These are phyloP conservation scores for Stratiolaelaps scimitus DNA, from an alignment of 1,140 invertebrate genomes.

Conservation along the genomic window DNA sequence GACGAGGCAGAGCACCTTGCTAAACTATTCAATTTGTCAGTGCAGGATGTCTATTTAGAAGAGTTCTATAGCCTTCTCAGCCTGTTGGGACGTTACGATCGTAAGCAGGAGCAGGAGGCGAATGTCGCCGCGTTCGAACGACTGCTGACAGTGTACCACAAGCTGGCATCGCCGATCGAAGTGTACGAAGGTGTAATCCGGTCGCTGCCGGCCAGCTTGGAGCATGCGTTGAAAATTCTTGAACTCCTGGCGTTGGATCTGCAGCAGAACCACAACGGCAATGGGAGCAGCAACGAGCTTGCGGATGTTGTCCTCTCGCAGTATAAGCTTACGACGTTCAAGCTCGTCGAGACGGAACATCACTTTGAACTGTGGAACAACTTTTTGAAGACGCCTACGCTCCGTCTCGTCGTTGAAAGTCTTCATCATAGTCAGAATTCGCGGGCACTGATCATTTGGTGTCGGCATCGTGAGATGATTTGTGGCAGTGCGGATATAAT, in stretches of 20 bases:
- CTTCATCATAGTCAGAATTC: neutral
- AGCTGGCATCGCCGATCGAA: neutral
- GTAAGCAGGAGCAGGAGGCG: neutral
- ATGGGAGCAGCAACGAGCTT: conserved; percentile 9
- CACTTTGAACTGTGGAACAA: neutral
- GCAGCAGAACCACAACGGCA: neutral
- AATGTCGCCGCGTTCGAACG: neutral
- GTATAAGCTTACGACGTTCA: conserved; percentile 20
- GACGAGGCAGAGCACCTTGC: conserved; percentile 14
- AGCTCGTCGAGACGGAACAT: neutral
- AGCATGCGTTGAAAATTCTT: conserved; percentile 4
- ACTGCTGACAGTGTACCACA: neutral
- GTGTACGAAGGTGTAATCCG: conserved; percentile 5
- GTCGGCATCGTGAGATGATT: conserved; percentile 16
- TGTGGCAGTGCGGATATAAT: neutral
- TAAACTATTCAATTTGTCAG: neutral
- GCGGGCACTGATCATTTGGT: neutral
- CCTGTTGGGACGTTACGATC: neutral
- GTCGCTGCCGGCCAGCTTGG: conserved; percentile 12
- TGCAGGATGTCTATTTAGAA: conserved; percentile 15
- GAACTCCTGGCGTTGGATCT: conserved; percentile 8
- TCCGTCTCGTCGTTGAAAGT: neutral
- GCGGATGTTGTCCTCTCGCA: conserved; percentile 21
- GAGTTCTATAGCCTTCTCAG: conserved; percentile 16
- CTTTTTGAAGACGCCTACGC: conserved; percentile 14